phyloP scores from a whole-genome alignment of 2,113 vertebrate species.

The Rhineura floridana region DNA sequence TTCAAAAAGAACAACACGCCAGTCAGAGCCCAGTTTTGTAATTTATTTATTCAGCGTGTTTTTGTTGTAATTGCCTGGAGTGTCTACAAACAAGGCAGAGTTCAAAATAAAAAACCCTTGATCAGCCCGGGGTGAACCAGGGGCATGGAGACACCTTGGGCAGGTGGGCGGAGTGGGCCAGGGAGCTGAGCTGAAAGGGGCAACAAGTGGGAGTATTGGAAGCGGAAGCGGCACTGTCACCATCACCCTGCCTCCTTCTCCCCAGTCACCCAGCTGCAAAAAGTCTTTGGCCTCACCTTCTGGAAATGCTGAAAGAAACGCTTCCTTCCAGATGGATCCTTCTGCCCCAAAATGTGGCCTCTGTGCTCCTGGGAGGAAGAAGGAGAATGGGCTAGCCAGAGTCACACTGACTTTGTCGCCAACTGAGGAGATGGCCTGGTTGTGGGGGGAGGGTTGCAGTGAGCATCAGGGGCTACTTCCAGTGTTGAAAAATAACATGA shows the following conservation, averaged over 20 bases:
- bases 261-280: neutral
- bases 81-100: neutral
- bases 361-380: neutral
- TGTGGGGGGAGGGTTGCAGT: too few species aligned
- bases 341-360: neutral
- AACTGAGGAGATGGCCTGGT: too few species aligned
- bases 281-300: neutral
- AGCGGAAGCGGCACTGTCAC: too few species aligned
- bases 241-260: neutral
- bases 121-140: neutral
- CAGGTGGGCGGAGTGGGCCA: neutral
- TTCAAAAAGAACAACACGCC: neutral
- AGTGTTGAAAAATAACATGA: neutral
- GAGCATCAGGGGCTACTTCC: neutral
- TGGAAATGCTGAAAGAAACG: rapidly evolving
- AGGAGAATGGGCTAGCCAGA: too few species aligned
- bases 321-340: neutral
- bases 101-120: neutral
- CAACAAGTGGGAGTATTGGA: neutral
- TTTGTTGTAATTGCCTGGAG: neutral
- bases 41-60: neutral
- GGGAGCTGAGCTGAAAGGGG: neutral
- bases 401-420: too few species aligned
- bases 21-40: neutral
- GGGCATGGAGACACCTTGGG: neutral